These are phyloP conservation scores for Drosophila testacea DNA, from an alignment of 2,888 invertebrate genomes.

Conservation along the genomic window DNA sequence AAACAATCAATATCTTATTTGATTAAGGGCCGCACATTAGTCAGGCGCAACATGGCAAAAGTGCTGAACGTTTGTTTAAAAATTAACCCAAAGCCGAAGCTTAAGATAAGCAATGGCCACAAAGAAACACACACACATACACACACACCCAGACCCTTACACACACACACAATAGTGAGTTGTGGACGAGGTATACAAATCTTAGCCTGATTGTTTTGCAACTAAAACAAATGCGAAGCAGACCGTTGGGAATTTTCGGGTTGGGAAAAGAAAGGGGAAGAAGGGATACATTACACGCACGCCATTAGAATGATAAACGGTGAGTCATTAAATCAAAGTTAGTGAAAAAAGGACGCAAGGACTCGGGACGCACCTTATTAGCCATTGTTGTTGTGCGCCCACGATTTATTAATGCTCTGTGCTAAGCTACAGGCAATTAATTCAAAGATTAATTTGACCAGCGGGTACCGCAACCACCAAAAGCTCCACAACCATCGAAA, in stretches of 20 bases:
- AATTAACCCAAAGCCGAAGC: slow-evolving; percentile 58
- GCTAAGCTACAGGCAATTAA: slow-evolving; percentile 82
- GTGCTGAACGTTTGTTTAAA: slow-evolving; percentile 64
- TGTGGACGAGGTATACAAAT: slow-evolving; percentile 54
- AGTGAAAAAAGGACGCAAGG: slow-evolving; percentile 58
- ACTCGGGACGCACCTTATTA: slow-evolving; percentile 61
- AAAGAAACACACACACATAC: slow-evolving; percentile 14
- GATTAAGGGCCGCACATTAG: slow-evolving; percentile 73
- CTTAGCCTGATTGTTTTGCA: slow-evolving; percentile 74
- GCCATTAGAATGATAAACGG: slow-evolving; percentile 82
- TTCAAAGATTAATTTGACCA: slow-evolving; percentile 82
- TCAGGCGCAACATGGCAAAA: slow-evolving; percentile 44
- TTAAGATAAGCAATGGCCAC: slow-evolving; percentile 50
- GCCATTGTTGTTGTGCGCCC: slow-evolving; percentile 40
- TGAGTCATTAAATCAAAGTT: slow-evolving; percentile 82
- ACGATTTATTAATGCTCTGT: slow-evolving; percentile 80
- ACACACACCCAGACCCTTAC: slow-evolving; percentile 8
- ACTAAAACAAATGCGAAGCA: slow-evolving; percentile 70
- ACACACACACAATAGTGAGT: slow-evolving; percentile 20
- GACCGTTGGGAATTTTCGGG: slow-evolving; percentile 45
- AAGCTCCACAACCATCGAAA: slow-evolving; percentile 8
- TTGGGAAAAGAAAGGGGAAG: too few relatives aligned
- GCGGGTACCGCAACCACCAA: slow-evolving; percentile 66
- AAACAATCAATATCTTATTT: slow-evolving; percentile 71
- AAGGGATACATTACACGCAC: slow-evolving; percentile 69